These are phyloP conservation scores for Ciconia boyciana DNA, from an alignment of 2,113 vertebrate species.

Conservation along the genomic window DNA sequence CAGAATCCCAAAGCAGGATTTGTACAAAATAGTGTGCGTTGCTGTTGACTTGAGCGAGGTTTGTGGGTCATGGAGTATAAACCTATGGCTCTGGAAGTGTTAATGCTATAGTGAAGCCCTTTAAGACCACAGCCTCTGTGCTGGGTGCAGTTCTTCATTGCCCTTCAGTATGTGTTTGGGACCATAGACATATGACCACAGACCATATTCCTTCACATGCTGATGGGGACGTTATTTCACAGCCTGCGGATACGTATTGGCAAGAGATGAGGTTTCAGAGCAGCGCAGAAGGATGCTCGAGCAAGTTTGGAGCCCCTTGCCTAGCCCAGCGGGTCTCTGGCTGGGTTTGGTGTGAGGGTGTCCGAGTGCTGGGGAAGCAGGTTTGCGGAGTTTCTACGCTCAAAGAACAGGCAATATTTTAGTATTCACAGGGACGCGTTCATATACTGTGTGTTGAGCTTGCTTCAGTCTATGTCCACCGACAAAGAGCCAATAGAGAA, in stretches of 20 bases:
- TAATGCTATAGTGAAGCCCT: background rate
- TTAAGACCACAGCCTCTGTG: background rate
- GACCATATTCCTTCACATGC: background rate
- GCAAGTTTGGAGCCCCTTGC: background rate
- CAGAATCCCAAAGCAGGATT: background rate
- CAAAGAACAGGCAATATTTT: background rate
- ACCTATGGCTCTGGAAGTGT: background rate
- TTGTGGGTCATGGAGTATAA: background rate
- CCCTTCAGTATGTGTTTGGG: background rate
- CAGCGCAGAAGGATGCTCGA: background rate
- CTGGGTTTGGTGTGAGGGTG: background rate
- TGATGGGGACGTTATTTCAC: background rate
- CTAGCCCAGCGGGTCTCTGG: background rate
- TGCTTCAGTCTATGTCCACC: background rate
- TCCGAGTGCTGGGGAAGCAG: background rate
- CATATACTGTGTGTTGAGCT: background rate
- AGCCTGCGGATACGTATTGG: accelerated
- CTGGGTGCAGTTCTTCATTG: background rate
- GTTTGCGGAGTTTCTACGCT: background rate
- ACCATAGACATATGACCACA: no score
- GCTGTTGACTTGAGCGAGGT: background rate
- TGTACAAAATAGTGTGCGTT: background rate
- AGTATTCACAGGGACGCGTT: background rate
- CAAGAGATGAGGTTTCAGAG: background rate
- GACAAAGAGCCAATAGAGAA: background rate